Evolutionary conservation across 2,888 invertebrate genomes (phyloP), one percentile per base, ranked within the genome.

Genomic region (Cantharis nigra): DNA sequence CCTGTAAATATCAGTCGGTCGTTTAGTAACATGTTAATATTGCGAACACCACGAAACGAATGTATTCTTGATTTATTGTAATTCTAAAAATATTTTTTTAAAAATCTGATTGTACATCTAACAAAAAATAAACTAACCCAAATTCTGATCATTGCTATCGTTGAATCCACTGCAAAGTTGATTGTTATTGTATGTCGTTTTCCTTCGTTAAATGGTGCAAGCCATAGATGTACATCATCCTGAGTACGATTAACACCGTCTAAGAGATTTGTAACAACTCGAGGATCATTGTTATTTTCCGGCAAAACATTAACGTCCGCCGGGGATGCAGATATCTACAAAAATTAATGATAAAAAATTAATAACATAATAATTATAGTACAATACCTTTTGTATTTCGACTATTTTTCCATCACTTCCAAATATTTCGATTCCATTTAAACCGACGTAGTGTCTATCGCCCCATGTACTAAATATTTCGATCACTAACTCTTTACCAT

Each of bases 61-160:
- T 96, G 94, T 82, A 96, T 96, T 78, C 96, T 90, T 0, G 96
- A 96, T 87, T 96, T 96, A 87, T 96, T 96, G 87, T 97, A 96
- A 87, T 96, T 96, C 96, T 96, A 88, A 30, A 89, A 87, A 67
- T 10, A 64, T 20, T 64, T 64, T 64, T 16, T 11, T 18, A 13
- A 64, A 64, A 23, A 67, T 67, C 26, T 23, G 11, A 49, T n/a
- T n/a, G 49, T 2, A n/a, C 5, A 49, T n/a, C n/a, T 69, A 26
- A 62, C 62, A 70, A 77, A 16, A 70, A 77, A 16, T 72, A 75
- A 28, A 69, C 75, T 71, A 83, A 87, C 87, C 87, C 87, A 87
- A 76, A 87, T 85, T 75, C 87, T 78, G 16, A 87, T 85, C 87
- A 87, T 86, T 2, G 86, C 85, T 67, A 87, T 70, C 1, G 85